Base-by-base conservation (phyloP, 1,140 invertebrate genomes). In the Drosophila busckii region DNA sequence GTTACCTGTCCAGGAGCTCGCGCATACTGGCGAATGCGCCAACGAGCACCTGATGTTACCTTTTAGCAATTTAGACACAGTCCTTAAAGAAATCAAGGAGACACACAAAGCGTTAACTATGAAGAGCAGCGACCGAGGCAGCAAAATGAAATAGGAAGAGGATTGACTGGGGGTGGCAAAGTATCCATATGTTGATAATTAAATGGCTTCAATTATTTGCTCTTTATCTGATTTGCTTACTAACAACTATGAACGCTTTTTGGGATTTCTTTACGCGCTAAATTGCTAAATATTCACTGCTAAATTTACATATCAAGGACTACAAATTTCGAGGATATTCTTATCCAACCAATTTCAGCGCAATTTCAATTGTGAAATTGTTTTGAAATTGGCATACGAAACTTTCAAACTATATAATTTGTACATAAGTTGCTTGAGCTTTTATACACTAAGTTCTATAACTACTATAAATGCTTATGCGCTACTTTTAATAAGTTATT, bases 1-100 rank as follows among this genome's bases (percentile, higher is more conserved):
- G 90, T 1, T 95, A 94, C 76, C 87, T 94, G 16, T 91, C 91
- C 34, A 88, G 92, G 44, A 92, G 91, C 68, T 89, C 92, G 55
- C 70, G 91, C 28, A 84, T 84, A 8, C 29, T 86, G 62, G 70
- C 84, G 52, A 78, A 69, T 35, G 65, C 76, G 54, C 70, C 58
- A 38, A 40, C 84, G 80, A 70, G 66, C 84, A 83, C 84, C 50
- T 86, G 84, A 86, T 86, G 84, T 86, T 86, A 86, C 70, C 84
- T 86, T 85, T 86, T 86, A 83, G 84, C 84, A 86, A 86, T 86
- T 86, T 86, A 86, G 84, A 86, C 70, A 66, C 70, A 76, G 84
- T 82, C 76, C 73, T 49, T 52, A 41, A 86, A 73, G 78, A 82
- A 86, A 82, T 64, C 73, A 55, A 58, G 37, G n/a, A n/a, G n/a